Base-by-base conservation (phyloP, 1,140 invertebrate species). In the Drosophila cardini region DNA sequence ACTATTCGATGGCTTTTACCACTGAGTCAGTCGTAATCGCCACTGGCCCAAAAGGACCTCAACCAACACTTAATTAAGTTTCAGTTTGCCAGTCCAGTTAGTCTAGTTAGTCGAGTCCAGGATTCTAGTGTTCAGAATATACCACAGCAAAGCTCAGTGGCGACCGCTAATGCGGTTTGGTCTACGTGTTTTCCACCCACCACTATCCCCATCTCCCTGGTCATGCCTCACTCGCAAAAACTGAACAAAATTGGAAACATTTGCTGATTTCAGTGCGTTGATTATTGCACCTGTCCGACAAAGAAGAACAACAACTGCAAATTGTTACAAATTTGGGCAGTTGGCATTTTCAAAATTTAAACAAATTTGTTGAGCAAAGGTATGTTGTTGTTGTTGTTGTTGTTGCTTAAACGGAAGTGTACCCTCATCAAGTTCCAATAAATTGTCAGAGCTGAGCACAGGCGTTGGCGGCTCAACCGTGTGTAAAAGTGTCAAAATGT, bases 401-500 rank as follows among this genome's bases (percentile, higher is more conserved):
- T 30, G 10, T 16, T 53, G 40, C 32, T 56, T 70, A 53, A 56
- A 40, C 69, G 73, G 81, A 65, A 70, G 64, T 61, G 61, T 53
- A 87, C 82, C 82, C 82, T 87, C 82, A 82, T 86, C 82, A 86
- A 79, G 71, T 65, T 64, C 61, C 72, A 72, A 78, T 76, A 68
- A 79, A 82, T 70, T 87, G 82, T 73, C 76, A 87, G 60, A 87
- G 83, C 79, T 85, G 60, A 50, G 61, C 65, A 63, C 60, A 57
- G 61, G 72, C 40, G 68, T 61, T 32, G 50, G 50, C 58, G 70
- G 71, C 69, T 75, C 58, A 82, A 65, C 80, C 69, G 68, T 78
- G 82, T 71, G 76, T 76, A 86, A 85, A 85, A 86, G 82, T 86
- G 78, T 86, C 82, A 86, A 86, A 87, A 86, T 86, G 72, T 76